Conservation (phyloP, 1,140 invertebrate genomes). For the Drosophila kurseongensis region DNA sequence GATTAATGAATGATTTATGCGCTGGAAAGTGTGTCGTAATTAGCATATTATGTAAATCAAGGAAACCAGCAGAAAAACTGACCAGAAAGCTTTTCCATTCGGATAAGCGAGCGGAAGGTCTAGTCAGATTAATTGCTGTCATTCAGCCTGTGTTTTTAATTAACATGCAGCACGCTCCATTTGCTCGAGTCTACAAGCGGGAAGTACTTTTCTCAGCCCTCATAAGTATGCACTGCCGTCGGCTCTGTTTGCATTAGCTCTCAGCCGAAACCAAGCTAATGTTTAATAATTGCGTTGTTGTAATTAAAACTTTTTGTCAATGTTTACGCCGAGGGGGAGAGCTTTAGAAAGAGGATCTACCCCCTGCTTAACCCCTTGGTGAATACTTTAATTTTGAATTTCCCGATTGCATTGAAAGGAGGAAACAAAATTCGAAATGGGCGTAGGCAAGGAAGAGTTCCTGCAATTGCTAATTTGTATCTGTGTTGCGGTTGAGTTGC, state of each 20-base stretch:
- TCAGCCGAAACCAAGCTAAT: conserved; percentile 22
- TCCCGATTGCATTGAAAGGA: neutral
- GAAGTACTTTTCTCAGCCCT: conserved; percentile 29
- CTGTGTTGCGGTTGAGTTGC: conserved; percentile 47
- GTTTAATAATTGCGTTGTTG: conserved; percentile 67
- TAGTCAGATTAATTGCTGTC: conserved; percentile 38
- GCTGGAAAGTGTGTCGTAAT: conserved; percentile 60
- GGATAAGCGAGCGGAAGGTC: neutral
- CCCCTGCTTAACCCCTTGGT: neutral
- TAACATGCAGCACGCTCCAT: conserved; percentile 63
- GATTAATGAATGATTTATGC: conserved; percentile 75
- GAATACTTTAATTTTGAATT: neutral
- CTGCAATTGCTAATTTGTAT: conserved; percentile 67
- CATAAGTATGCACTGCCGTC: conserved; percentile 61
- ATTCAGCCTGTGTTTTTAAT: conserved; percentile 60
- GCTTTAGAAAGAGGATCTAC: neutral
- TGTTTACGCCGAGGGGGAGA: conserved; percentile 54
- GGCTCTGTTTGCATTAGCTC: conserved; percentile 23
- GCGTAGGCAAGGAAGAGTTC: neutral
- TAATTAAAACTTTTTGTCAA: conserved; percentile 72
- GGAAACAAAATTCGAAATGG: neutral
- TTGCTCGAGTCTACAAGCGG: conserved; percentile 30
- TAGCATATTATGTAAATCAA: conserved; percentile 72
- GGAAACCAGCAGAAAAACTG: conserved; percentile 46
- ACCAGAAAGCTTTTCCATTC: conserved; percentile 14